Conservation (phyloP, 2,113 vertebrate species). For the Atractosteus spatula region DNA sequence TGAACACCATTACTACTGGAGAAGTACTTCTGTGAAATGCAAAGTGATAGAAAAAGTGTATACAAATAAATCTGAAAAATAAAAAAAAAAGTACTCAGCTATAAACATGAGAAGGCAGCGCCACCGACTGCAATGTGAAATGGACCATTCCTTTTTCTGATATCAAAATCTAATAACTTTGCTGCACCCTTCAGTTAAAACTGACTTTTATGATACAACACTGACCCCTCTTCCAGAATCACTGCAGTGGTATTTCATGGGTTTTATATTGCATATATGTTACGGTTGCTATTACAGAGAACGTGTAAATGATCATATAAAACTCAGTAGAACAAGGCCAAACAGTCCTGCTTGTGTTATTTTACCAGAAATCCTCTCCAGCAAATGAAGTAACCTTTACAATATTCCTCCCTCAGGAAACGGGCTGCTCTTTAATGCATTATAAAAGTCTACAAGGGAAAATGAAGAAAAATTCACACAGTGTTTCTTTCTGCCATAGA, state of each 20-base stretch:
- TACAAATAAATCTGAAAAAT: neutral
- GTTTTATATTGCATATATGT: neutral
- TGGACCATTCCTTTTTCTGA: conserved; percentile 17
- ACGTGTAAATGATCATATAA: conserved; percentile 1
- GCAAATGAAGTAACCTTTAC: neutral
- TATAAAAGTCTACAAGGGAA: no score
- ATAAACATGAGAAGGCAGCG: neutral
- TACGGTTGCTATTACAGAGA: conserved; percentile 4
- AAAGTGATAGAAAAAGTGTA: neutral
- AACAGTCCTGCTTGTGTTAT: neutral
- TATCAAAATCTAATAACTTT: conserved; percentile 17
- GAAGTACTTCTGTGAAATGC: neutral
- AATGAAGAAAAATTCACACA: no score
- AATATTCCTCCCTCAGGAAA: neutral
- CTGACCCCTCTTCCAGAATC: neutral
- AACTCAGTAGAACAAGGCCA: neutral
- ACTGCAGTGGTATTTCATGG: neutral
- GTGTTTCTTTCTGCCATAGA: no score
- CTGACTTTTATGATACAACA: conserved; percentile 10
- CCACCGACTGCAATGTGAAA: conserved; percentile 19
- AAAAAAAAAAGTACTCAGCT: conserved; percentile 3
- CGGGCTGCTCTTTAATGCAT: no score
- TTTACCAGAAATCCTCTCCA: neutral
- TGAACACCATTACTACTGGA: neutral
- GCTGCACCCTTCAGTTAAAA: neutral